Base-by-base conservation (phyloP, 2,888 invertebrate species). In the Clusia tigrina region DNA sequence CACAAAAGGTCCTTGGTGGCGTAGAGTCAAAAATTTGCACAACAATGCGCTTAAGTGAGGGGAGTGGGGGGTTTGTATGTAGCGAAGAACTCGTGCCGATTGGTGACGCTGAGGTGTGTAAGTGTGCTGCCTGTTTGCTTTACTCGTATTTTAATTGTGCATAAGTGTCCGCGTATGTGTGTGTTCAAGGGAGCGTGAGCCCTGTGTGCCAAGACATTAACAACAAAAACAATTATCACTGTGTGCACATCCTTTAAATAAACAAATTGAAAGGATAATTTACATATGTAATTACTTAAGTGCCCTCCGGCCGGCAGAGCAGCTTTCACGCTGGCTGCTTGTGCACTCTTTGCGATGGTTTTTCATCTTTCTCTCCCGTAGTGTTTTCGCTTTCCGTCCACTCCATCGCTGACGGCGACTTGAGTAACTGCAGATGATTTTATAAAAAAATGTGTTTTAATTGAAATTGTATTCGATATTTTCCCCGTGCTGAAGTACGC, bases 201-300 rank as follows among this genome's bases (percentile, higher is more conserved):
- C n/a, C n/a, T 24, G n/a, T 42, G 25, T 26, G 54, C 12, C n/a
- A 54, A 3, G 15, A 37, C 22, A 22, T 9, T 23, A 46, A 26
- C 25, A 23, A 57, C 23, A 23, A 38, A 25, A 57, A 48, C 57
- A 57, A 57, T 25, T 23, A 23, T 48, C 46, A 15, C 18, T n/a
- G n/a, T 3, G 42, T 17, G 24, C 55, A 2, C 53, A 38, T 38
- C 59, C 24, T 38, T 53, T 12, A 53, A 59, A 22, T 53, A 24
- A 37, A 32, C 22, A 38, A 53, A 38, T 59, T 59, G 37, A 59
- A 58, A 53, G 59, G 15, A 37, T 53, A 37, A 59, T 59, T 59
- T 59, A 37, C 59, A 59, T 59, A 53, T 38, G 59, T 59, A 59
- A 59, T 59, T 59, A 37, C 53, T 59, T 52, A 59, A 59, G 53